phyloP scores from a whole-genome alignment of 2,888 invertebrate species.

The Crossocerus cetratus region DNA sequence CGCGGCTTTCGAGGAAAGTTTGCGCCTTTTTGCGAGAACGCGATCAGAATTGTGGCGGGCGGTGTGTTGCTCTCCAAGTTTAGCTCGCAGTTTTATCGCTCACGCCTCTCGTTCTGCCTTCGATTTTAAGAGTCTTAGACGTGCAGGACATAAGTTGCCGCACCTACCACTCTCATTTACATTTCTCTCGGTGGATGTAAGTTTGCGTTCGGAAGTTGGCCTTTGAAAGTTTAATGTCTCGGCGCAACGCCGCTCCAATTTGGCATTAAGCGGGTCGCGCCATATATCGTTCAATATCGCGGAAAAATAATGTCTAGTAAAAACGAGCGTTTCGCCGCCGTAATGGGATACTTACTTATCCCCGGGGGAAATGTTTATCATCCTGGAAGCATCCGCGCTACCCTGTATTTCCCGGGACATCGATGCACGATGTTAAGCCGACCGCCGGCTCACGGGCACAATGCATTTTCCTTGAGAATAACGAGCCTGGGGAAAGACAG shows the following conservation, averaged over 20 bases:
- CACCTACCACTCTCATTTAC: too few relatives aligned
- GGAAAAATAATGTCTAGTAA: background rate
- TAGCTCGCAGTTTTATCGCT: constrained; percentile 1
- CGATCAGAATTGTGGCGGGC: background rate
- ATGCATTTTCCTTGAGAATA: background rate
- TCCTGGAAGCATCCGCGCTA: background rate
- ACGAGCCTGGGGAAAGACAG: background rate
- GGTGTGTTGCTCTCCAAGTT: constrained; percentile 7
- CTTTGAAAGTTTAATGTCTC: too few relatives aligned
- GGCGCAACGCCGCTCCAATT: too few relatives aligned
- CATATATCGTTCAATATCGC: too few relatives aligned
- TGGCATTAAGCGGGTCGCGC: too few relatives aligned
- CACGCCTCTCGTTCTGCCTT: background rate
- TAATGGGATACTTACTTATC: constrained; percentile 2
- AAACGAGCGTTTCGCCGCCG: background rate
- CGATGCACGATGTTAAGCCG: background rate
- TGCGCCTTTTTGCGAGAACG: too few relatives aligned
- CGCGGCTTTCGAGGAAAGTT: too few relatives aligned
- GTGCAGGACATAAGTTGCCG: too few relatives aligned
- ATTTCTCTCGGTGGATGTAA: too few relatives aligned
- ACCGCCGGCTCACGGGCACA: background rate
- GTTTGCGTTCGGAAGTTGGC: too few relatives aligned
- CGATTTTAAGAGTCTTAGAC: too few relatives aligned
- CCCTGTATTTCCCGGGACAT: background rate
- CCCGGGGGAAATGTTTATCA: constrained; percentile 1